Evolutionary conservation across 2,797 vertebrate genomes (phyloP), one percentile per base, ranked within the genome.

Genomic region (Hoplostethus mediterraneus): DNA sequence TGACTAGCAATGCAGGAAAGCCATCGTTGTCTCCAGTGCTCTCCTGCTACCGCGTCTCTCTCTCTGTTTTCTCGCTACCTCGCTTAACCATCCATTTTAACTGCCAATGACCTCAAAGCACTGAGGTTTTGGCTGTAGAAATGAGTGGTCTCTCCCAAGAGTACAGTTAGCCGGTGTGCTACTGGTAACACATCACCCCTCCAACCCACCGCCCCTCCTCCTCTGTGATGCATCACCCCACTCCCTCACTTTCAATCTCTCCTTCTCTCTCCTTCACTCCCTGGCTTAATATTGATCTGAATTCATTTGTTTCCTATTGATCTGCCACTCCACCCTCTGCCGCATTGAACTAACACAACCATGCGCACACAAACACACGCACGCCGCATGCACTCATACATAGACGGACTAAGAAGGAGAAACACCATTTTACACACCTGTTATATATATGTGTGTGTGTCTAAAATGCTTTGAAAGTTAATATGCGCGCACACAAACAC

Each of bases 291-390:
- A 94, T 94, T 88, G 93, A 94, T 94, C 91, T 81, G 87, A 93
- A 94, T 95, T 94, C 84, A 94, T 95, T 95, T 94, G 93, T 93
- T 94, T 92, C 81, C 77, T 92, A 95, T 95, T 90, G 94, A 94
- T 95, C 93, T 71, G 81, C 87, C 90, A 89, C 90, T 90, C 92
- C 91, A 88, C 90, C 87, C 90, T 94, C 85, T 95, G 93, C 93
- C 88, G 93, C 93, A 94, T 92, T 90, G 92, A 93, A 81, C 92
- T 92, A 93, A 90, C 92, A 93, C 87, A 90, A 84, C 71, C 55
- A 47, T 68, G 75, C 42, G 70, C 77, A 78, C 83, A 84, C 75
- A 84, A 68, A 74, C 55, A 45, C 72, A 59, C 53, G 1, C 57
- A 64, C 61, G 25, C 48, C 33, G 60, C 57, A 25, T 28, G 55